These are phyloP conservation scores for Engystomops pustulosus DNA, from an alignment of 2,113 vertebrate genomes.

Conservation along the genomic window DNA sequence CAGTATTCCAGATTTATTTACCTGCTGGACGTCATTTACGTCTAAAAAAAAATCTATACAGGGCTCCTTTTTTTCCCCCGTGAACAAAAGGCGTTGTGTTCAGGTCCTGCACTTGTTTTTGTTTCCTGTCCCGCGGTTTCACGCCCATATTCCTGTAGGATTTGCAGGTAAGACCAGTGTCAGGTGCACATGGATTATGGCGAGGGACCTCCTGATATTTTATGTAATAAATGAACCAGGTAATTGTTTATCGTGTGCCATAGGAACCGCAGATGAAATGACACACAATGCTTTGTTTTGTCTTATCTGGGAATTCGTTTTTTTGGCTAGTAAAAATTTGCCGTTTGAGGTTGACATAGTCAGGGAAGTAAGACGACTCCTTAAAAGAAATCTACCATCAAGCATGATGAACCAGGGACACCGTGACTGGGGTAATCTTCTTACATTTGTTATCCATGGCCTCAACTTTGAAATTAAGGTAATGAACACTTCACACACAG, in stretches of 20 bases:
- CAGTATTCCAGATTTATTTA: conserved; percentile 47
- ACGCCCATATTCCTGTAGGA: conserved; percentile 33
- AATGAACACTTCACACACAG: too few relatives aligned
- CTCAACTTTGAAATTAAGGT: too few relatives aligned
- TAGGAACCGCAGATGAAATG: background rate
- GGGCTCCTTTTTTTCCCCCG: conserved; percentile 36
- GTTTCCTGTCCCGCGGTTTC: conserved; percentile 41
- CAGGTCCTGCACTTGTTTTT: conserved; percentile 30
- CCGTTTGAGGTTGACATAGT: too few relatives aligned
- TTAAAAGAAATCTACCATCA: too few relatives aligned
- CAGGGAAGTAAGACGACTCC: too few relatives aligned
- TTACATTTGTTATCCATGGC: too few relatives aligned
- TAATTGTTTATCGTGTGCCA: background rate
- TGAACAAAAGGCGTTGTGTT: conserved; percentile 59
- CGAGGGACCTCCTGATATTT: too few relatives aligned
- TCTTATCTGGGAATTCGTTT: too few relatives aligned
- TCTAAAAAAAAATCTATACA: conserved; percentile 49
- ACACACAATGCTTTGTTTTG: background rate
- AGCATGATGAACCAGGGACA: too few relatives aligned
- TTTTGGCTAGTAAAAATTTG: too few relatives aligned
- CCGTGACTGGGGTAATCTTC: too few relatives aligned
- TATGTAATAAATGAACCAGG: too few relatives aligned
- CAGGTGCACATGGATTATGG: conserved; percentile 30
- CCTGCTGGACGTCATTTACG: conserved; percentile 42
- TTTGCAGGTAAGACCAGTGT: conserved; percentile 27